Conservation (phyloP, 2,113 vertebrate genomes). For the Macroglossus sobrinus region DNA sequence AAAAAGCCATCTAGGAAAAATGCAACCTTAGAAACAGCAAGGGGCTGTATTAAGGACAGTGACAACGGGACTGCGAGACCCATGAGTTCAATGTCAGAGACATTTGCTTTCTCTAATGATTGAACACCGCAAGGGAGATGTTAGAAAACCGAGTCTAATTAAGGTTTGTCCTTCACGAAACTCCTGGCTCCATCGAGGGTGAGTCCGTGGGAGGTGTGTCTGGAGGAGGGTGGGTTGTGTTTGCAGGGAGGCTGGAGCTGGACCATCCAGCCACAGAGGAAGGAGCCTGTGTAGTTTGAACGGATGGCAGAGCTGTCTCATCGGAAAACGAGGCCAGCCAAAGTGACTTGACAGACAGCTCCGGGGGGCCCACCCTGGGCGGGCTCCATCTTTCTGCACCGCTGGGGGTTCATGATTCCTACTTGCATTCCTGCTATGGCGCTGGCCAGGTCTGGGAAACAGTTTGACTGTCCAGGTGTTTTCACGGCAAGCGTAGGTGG, state of each 20-base stretch:
- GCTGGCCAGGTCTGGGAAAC: background rate
- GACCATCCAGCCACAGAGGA: background rate
- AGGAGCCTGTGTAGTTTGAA: background rate
- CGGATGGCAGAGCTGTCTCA: rapidly evolving
- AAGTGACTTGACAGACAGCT: background rate
- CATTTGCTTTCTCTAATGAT: conserved; percentile 33
- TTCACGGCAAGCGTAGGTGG: background rate
- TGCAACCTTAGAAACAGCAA: background rate
- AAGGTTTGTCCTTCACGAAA: background rate
- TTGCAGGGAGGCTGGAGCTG: background rate
- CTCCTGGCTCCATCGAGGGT: background rate
- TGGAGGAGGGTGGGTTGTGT: background rate
- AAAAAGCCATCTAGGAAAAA: background rate
- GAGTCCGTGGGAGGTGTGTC: background rate
- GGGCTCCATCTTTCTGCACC: background rate
- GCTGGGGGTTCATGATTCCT: background rate
- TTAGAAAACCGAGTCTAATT: conserved; percentile 42
- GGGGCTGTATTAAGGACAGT: background rate
- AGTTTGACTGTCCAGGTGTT: background rate
- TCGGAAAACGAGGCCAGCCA: background rate
- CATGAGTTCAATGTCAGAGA: background rate
- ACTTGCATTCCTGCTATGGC: rapidly evolving
- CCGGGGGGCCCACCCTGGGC: background rate
- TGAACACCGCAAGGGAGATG: conserved; percentile 36
- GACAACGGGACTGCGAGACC: background rate